phyloP scores from a whole-genome alignment of 2,797 vertebrate species.

The Okamejei kenojei region DNA sequence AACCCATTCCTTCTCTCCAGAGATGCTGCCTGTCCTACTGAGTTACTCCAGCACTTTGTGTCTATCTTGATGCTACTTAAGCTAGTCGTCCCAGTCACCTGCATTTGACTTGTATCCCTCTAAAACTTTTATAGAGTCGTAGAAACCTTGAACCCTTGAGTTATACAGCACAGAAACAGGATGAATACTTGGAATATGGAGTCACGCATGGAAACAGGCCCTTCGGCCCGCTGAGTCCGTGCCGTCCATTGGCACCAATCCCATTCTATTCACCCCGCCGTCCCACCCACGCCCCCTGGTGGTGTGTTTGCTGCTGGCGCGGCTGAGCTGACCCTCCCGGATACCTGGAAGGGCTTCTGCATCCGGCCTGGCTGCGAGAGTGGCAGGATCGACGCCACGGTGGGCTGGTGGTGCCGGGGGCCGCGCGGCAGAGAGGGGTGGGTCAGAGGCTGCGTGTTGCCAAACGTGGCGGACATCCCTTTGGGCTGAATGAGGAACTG shows the following conservation, averaged over 20 bases:
- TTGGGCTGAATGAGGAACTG: conserved; percentile 57
- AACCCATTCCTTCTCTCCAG: no score
- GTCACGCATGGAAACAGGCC: no score
- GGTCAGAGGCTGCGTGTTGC: conserved; percentile 46
- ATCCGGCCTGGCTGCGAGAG: conserved; percentile 52
- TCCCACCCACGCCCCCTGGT: no score
- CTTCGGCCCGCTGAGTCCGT: no score
- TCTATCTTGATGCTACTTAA: no score
- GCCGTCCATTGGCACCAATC: no score
- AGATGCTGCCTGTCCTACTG: no score
- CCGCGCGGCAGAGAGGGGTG: conserved; percentile 45
- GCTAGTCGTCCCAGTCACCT: no score
- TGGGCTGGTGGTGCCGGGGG: conserved; percentile 52
- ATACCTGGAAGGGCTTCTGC: conserved; percentile 75
- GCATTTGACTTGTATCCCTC: no score
- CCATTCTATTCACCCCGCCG: background rate
- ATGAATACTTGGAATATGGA: conserved; percentile 10
- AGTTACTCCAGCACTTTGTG: no score
- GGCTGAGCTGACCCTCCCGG: conserved; percentile 21
- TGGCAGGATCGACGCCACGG: conserved; percentile 49
- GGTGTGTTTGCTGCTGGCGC: background rate
- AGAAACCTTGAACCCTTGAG: no score
- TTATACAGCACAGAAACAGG: background rate
- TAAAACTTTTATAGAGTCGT: no score
- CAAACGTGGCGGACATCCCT: conserved; percentile 65